phyloP scores from a whole-genome alignment of 2,888 invertebrate genomes.

The Minunthozetes semirufus region DNA sequence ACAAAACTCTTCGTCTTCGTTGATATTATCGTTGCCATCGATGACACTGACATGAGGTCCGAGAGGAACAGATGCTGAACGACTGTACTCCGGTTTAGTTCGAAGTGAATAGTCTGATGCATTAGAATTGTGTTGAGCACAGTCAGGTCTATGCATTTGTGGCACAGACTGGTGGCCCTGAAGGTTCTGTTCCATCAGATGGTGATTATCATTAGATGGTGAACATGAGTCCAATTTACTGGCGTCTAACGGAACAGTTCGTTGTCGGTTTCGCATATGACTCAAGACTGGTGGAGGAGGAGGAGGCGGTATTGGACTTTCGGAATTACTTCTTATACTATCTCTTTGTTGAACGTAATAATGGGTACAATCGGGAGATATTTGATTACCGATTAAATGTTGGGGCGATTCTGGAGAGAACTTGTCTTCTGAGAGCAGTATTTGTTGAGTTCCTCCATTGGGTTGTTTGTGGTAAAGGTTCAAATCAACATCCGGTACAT shows the following conservation, averaged over 20 bases:
- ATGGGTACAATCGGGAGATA: conserved; percentile 23
- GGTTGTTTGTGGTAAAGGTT: conserved; percentile 40
- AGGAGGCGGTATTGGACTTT: conserved; percentile 42
- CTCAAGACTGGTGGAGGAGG: conserved; percentile 42
- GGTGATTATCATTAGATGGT: conserved; percentile 33
- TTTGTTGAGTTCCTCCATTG: conserved; percentile 38
- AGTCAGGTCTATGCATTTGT: conserved; percentile 26
- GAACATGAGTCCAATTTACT: conserved; percentile 25
- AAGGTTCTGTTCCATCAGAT: not conserved
- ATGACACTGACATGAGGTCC: conserved; percentile 24
- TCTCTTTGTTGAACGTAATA: conserved; percentile 34
- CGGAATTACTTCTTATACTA: conserved; percentile 36
- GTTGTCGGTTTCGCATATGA: conserved; percentile 33
- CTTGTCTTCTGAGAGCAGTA: conserved; percentile 31
- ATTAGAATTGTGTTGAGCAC: conserved; percentile 29
- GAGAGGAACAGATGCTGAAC: conserved; percentile 8
- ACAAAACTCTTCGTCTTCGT: conserved; percentile 9
- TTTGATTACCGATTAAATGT: conserved; percentile 32
- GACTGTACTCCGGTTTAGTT: conserved; percentile 8
- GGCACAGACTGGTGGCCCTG: conserved; percentile 29
- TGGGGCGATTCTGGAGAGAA: conserved; percentile 34
- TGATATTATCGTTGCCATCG: not conserved
- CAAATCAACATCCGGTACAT: conserved; percentile 41
- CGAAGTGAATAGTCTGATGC: conserved; percentile 1
- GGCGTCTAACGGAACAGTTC: conserved; percentile 31